Evolutionary conservation across 1,140 invertebrate species (phyloP).

Genomic region (Drosophila nigrodunni): DNA sequence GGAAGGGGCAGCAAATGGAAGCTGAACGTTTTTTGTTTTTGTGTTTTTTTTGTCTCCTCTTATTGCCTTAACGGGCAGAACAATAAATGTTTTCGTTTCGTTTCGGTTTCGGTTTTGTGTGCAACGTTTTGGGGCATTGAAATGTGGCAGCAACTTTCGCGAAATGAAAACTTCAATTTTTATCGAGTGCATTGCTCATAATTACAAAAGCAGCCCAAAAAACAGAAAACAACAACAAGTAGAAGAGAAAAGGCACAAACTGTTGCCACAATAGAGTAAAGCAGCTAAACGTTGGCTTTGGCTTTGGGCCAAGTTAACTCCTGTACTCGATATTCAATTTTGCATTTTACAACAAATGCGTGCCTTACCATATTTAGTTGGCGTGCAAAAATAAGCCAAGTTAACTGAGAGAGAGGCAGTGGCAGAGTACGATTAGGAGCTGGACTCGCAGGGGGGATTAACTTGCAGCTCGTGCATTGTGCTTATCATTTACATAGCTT

Average conservation of each 20-base stretch:
- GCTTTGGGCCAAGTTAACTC: conserved; percentile 25
- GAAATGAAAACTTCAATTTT: conserved; percentile 82
- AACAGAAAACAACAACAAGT: conserved; percentile 1
- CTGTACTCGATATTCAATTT: conserved; percentile 84
- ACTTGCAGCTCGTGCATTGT: conserved; percentile 67
- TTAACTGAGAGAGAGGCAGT: neutral
- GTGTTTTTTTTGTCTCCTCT: conserved; percentile 41
- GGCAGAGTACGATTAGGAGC: neutral
- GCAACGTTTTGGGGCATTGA: conserved; percentile 49
- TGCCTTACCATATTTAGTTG: conserved; percentile 84
- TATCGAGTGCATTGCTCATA: conserved; percentile 81
- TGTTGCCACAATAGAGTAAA: neutral
- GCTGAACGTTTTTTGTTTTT: neutral
- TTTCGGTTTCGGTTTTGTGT: conserved; percentile 18
- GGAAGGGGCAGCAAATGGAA: conserved; percentile 32
- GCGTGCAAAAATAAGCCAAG: conserved; percentile 79
- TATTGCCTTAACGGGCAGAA: conserved; percentile 79
- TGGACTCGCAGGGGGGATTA: conserved; percentile 12
- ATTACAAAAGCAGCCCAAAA: conserved; percentile 64
- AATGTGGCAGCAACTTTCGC: conserved; percentile 74
- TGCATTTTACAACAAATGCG: conserved; percentile 85
- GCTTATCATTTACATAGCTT: conserved; percentile 79
- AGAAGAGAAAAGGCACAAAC: neutral
- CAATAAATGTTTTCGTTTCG: conserved; percentile 71
- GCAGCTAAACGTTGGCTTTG: conserved; percentile 1